phyloP scores from a whole-genome alignment of 2,888 invertebrate species.

The Archips crataeganus region DNA sequence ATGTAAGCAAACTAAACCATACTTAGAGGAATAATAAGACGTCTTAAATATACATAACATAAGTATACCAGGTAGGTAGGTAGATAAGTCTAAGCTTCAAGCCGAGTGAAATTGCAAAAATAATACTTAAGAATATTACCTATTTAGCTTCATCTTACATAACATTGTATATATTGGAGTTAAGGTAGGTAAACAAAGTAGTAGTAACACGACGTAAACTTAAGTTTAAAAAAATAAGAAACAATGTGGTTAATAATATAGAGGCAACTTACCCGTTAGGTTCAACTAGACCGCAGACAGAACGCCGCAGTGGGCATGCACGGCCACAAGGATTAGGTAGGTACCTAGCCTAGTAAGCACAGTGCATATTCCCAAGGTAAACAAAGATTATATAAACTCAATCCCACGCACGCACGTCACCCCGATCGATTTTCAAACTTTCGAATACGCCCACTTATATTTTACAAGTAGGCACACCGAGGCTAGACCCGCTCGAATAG shows the following conservation, averaged over 20 bases:
- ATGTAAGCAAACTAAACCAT: not conserved
- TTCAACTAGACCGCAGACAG: slow-evolving; percentile 37
- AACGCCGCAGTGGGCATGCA: slow-evolving; percentile 28
- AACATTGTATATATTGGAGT: not conserved
- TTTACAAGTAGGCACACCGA: slow-evolving; percentile 64
- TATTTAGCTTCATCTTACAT: not conserved
- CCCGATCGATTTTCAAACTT: slow-evolving; percentile 85
- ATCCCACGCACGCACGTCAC: slow-evolving; percentile 85
- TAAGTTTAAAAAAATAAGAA: not conserved
- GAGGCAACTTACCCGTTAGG: slow-evolving; percentile 47
- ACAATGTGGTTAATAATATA: not conserved
- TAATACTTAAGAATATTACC: not conserved
- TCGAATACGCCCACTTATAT: slow-evolving; percentile 83
- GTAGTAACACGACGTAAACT: not conserved
- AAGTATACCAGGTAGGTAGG: not conserved
- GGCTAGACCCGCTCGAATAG: slow-evolving; percentile 65
- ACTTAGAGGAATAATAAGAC: too few relatives aligned
- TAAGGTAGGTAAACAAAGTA: not conserved
- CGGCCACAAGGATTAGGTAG: slow-evolving; percentile 52
- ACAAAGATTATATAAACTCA: slow-evolving; percentile 85
- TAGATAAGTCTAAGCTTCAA: not conserved
- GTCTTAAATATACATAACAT: too few relatives aligned
- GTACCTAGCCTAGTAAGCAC: slow-evolving; percentile 66
- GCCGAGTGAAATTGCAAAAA: not conserved
- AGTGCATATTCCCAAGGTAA: slow-evolving; percentile 84